phyloP scores from a whole-genome alignment of 2,113 vertebrate genomes.

The Smithornis capensis region DNA sequence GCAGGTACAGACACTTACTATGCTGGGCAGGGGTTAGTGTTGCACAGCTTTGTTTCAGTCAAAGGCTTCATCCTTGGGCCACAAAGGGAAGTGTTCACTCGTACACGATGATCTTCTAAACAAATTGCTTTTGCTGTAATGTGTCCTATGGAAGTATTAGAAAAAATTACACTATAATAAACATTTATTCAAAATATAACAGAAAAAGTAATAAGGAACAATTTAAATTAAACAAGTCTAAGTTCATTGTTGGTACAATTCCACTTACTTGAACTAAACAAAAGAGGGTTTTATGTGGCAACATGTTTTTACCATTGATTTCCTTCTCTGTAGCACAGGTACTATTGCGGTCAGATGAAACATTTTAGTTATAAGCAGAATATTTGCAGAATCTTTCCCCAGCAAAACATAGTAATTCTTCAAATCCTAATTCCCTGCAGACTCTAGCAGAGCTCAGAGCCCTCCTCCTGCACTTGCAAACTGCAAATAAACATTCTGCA shows the following conservation, averaged over 20 bases:
- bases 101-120: slow-evolving; percentile 84
- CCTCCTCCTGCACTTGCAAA: background rate
- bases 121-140: slow-evolving; percentile 88
- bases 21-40: slow-evolving; percentile 89
- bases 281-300: background rate
- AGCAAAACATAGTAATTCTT: background rate
- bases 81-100: slow-evolving; percentile 89
- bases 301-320: background rate
- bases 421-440: background rate
- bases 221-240: background rate
- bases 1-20: slow-evolving; percentile 79
- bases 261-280: background rate
- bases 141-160: slow-evolving; percentile 77
- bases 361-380: background rate
- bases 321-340: background rate
- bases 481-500: background rate
- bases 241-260: background rate
- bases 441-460: background rate
- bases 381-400: background rate
- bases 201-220: background rate
- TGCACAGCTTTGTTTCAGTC: slow-evolving; percentile 86
- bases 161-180: background rate
- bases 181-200: background rate
- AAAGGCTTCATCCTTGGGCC: slow-evolving; percentile 77
- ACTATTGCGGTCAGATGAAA: background rate